Conservation (phyloP, 2,797 vertebrate species). For the Danio choprae region DNA sequence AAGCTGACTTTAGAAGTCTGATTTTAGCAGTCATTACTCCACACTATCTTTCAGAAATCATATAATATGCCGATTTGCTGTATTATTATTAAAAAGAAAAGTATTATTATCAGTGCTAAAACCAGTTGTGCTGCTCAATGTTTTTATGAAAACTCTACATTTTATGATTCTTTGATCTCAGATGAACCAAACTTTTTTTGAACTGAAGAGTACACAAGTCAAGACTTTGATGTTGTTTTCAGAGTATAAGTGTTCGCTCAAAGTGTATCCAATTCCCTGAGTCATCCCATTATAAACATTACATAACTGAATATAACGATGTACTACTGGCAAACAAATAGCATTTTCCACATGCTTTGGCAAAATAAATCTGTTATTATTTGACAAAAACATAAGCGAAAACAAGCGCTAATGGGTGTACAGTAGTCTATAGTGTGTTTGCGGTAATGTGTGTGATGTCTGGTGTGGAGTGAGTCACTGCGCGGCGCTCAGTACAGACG, state of each 20-base stretch:
- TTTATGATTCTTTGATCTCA: background rate
- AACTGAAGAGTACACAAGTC: background rate
- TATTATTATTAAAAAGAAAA: too few relatives aligned
- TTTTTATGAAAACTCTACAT: background rate
- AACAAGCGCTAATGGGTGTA: background rate
- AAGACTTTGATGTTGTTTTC: background rate
- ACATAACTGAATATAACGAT: background rate
- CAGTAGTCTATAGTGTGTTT: conserved; percentile 32
- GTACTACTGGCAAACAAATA: conserved; percentile 3
- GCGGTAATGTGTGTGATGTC: conserved; percentile 55
- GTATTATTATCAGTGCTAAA: background rate
- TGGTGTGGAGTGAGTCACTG: conserved; percentile 58
- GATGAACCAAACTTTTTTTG: background rate
- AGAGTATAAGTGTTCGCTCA: background rate
- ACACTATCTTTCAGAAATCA: background rate
- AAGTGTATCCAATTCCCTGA: background rate
- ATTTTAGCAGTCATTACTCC: background rate
- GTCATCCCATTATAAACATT: conserved; percentile 16
- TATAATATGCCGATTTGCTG: background rate
- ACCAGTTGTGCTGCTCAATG: background rate
- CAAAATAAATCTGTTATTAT: conserved; percentile 22
- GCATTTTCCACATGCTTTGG: background rate
- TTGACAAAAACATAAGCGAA: conserved; percentile 3
- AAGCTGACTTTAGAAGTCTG: background rate
- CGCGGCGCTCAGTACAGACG: conserved; percentile 48